Conservation (phyloP, 92 coral and sea anemone genomes). For the Palythoa heliodiscus region DNA sequence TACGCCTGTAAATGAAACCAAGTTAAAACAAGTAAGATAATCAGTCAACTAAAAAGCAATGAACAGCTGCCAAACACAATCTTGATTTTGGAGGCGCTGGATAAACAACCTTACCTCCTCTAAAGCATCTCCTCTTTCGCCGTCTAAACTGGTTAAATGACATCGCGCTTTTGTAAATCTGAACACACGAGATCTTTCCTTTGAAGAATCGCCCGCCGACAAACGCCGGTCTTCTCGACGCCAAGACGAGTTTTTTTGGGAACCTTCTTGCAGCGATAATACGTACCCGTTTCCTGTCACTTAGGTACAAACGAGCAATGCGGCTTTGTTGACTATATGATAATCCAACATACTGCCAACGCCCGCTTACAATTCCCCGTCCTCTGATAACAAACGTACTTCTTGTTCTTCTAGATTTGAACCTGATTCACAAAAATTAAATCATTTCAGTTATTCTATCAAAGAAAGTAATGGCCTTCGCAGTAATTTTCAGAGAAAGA, state of each 20-base stretch:
- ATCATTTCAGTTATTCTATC: not conserved
- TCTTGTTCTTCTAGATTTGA: constrained; percentile 31
- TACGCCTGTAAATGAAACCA: constrained; percentile 34
- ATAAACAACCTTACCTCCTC: constrained; percentile 3
- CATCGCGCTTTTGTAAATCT: constrained; percentile 72
- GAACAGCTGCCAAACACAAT: not conserved
- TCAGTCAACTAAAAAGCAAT: not conserved
- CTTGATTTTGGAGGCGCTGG: not conserved
- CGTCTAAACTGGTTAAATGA: constrained; percentile 76
- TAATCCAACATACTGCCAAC: constrained; percentile 82
- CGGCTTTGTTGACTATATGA: constrained; percentile 66
- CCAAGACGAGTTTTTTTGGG: constrained; percentile 60
- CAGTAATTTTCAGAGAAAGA: too few species aligned
- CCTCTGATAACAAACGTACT: constrained; percentile 53
- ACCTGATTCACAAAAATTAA: not conserved
- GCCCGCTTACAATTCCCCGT: constrained; percentile 48
- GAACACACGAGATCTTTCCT: constrained; percentile 81
- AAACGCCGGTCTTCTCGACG: constrained; percentile 74
- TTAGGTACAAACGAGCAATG: constrained; percentile 63
- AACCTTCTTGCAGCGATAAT: constrained; percentile 58
- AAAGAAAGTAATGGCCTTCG: not conserved
- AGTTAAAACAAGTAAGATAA: not conserved
- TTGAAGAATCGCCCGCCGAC: constrained; percentile 74
- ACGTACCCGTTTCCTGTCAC: constrained; percentile 46
- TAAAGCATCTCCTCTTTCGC: constrained; percentile 82